phyloP scores from a whole-genome alignment of 2,888 invertebrate species.

The Drosophila rubida region DNA sequence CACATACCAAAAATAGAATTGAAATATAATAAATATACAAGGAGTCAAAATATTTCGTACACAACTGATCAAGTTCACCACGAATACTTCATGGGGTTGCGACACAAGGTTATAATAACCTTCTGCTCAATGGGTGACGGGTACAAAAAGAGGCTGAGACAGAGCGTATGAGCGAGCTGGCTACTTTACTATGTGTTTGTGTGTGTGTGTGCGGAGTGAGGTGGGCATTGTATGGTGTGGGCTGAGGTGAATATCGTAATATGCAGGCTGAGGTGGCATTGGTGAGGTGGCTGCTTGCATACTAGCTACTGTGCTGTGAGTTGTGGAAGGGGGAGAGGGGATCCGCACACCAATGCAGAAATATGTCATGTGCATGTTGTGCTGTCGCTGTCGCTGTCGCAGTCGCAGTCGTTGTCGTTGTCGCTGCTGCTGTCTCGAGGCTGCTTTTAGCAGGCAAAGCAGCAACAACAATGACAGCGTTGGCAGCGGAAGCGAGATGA shows the following conservation, averaged over 20 bases:
- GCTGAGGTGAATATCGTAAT: neutral
- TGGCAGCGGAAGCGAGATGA: neutral
- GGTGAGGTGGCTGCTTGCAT: neutral
- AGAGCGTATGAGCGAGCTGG: neutral
- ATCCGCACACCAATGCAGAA: constrained; percentile 35
- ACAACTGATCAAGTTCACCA: too few species aligned
- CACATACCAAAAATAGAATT: too few species aligned
- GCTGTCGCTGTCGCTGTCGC: constrained; percentile 4
- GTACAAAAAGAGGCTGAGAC: too few species aligned
- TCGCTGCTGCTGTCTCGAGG: neutral
- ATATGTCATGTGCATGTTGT: constrained; percentile 31
- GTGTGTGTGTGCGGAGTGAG: neutral
- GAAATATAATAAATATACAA: too few species aligned
- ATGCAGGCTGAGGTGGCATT: neutral
- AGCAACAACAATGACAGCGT: neutral
- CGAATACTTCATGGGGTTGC: too few species aligned
- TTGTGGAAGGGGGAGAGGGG: neutral
- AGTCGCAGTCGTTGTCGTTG: too few species aligned
- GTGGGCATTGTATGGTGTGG: neutral
- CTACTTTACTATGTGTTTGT: neutral
- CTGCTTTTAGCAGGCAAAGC: constrained; percentile 19
- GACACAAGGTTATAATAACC: too few species aligned
- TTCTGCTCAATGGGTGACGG: too few species aligned
- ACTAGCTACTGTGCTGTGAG: neutral
- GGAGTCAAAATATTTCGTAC: too few species aligned